Base-by-base conservation (phyloP, 2,888 invertebrate species). In the Drosophila prolongata region DNA sequence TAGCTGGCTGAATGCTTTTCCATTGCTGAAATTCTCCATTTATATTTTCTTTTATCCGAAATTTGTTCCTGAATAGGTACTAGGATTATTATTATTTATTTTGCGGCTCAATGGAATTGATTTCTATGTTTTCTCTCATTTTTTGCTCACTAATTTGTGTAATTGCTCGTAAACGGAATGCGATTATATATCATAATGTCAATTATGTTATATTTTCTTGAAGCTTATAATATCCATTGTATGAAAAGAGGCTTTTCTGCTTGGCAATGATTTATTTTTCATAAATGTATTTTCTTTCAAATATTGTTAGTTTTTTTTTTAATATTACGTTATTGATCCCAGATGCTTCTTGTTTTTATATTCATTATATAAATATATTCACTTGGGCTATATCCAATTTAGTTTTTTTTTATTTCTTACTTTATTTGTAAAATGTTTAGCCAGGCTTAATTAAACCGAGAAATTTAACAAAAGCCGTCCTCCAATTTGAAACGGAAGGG, bases 1-100 rank as follows among this genome's bases (percentile, higher is more conserved):
- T 80, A 52, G 62, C 49, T 58, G 40, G 30, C 43, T 50, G 37
- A 19, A 49, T 54, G 67, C 56, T 24, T 43, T 67, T 44, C 38
- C 61, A 57, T 46, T 37, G 47, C 16, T 40, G 43, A 43, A 24
- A 49, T 53, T 52, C 42, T 14, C 16, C 42, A 10, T 56, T 60
- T 60, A 13, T 56, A 37, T 46, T 47, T 37, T 16, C 13, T 8
- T 27, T 53, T 14, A 24, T 27, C 35, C 14, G 19, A 19, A 6
- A 49, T 50, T 64, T 34, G 30, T 10, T 19, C 38, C 42, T 30
- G 16, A 50, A 68, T 59, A 58, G 54, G 27, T 55, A 50, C 37
- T 49, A 50, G 54, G 50, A 68, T 55, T 68, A 60, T 77, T 61
- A 60, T 77, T 61, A 60, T 77, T 72, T 61, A 59, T 71, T 64